Evolutionary conservation across 2,888 invertebrate genomes (phyloP), one percentile per base, ranked within the genome.

Genomic region (Caenorhabditis sinica): DNA sequence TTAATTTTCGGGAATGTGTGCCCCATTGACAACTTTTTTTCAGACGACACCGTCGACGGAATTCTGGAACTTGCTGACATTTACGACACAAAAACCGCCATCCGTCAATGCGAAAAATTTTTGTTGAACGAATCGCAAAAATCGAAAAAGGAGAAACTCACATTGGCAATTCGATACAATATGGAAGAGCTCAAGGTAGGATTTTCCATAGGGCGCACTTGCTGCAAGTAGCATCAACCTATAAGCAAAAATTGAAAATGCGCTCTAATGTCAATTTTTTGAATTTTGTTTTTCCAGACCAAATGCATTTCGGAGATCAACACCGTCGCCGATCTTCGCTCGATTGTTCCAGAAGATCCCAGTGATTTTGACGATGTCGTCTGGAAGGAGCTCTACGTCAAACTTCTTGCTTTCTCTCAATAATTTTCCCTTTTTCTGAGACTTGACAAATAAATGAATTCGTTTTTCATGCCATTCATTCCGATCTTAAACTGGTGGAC

Each of bases 21-120:
- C n/a, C n/a, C n/a, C n/a, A n/a, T 13, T 51, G 43, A 71, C 8
- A 3, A 58, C 43, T 15, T 51, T 51, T 51, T 51, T 51, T 11
- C 43, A 71, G 71, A 58, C 1, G 1, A 58, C 1, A 43, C 23
- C 11, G 56, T 58, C 9, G 43, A 43, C 8, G 58, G 20, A n/a
- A n/a, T 71, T 17, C 56, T 71, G 13, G 11, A 43, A n/a, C 11
- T 71, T 17, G 58, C 71, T 3, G 36, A 53, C 2, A 56, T 40
- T 43, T 71, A 58, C 56, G 58, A 71, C 43, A 17, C 58, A 0
- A 30, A 40, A 28, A 9, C 11, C 8, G 58, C 23, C 6, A n/a
- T 20, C 2, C 15, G 25, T 11, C 36, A 28, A 23, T 71, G 71
- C 28, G 71, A 28, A 2, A 11, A 58, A 4, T 58, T 28, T 43